phyloP scores from a whole-genome alignment of 1,140 invertebrate genomes.

The Augochlora pura region DNA sequence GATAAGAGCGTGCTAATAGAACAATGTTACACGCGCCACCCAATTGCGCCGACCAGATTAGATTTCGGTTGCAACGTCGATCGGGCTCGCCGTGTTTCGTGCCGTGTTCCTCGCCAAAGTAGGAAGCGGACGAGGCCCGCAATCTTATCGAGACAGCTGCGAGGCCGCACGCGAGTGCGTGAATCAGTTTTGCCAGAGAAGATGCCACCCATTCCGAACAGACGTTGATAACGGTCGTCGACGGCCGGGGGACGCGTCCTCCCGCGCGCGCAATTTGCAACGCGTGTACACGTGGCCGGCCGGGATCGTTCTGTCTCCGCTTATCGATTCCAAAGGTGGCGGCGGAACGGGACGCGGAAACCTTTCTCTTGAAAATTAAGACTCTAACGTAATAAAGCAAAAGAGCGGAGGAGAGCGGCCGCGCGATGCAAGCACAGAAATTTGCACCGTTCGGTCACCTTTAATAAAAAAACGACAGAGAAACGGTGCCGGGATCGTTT shows the following conservation, averaged over 20 bases:
- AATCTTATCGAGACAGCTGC: slow-evolving; percentile 57
- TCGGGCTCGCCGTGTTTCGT: not conserved
- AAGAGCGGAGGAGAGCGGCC: not conserved
- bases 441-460: not conserved
- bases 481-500: not conserved
- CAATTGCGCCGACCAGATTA: too few relatives aligned
- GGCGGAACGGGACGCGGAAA: not conserved
- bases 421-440: not conserved
- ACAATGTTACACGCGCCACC: too few relatives aligned
- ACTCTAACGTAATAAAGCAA: slow-evolving; percentile 14
- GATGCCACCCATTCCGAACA: slow-evolving; percentile 29
- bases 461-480: not conserved
- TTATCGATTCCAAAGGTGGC: slow-evolving; percentile 16
- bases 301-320: not conserved
- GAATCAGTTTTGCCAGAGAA: slow-evolving; percentile 45
- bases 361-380: slow-evolving; percentile 22
- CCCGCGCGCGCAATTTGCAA: not conserved
- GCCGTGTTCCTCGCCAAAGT: not conserved
- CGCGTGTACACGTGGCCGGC: not conserved
- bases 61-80: not conserved
- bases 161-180: slow-evolving; percentile 38
- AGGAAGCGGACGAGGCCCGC: slow-evolving; percentile 6
- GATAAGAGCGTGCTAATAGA: not conserved
- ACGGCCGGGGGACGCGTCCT: too few relatives aligned
- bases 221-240: not conserved